Evolutionary conservation across 2,113 vertebrate species (phyloP), one percentile per base, ranked within the genome.

Genomic region (Gymnocephalus cernua): DNA sequence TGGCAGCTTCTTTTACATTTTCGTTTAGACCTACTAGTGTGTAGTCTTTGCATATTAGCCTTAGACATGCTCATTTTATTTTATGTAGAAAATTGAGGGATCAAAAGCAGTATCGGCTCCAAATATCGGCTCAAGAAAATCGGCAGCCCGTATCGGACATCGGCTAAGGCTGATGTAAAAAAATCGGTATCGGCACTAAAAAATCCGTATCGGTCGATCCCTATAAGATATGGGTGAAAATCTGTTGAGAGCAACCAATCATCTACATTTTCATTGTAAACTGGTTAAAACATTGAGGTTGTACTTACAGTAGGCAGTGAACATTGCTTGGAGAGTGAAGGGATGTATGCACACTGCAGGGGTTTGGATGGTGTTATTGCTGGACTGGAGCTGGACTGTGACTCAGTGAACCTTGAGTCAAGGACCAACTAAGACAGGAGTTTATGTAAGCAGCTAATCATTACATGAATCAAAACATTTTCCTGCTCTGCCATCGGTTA

Each of bases 371-470:
- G 19, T 29, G 48, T 29, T 47, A 82, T 66, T 76, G 66, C 85
- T 68, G 6, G 58, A 18, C 15, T 16, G 16, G 47, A 67, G 79
- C 47, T 15, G n/a, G 54, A 8, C 75, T 75, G 80, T 69, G 41
- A 51, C 68, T 59, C 0, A 12, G 54, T 7, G 54, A 83, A 85
- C 68, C 44, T 32, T 12, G 6, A 50, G 27, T 38, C 3, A 11
- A 57, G 16, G 18, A 54, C 41, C 48, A 56, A 80, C 76, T 86
- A 85, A 87, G 27, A 61, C 23, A 1, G 29, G 15, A 65, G 74
- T 64, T 88, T 72, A 81, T 21, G 38, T 54, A 50, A 69, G 64
- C 67, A 68, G 79, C 13, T 56, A 75, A 77, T 86, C n/a, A 77
- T 29, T 21, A 62, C 53, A 47, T 63, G 45, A 53, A 80, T 53